A percentile compares a stretch with the other conserved stretches of the same genome.
Evolutionary conservation across 2,797 vertebrate species (phyloP).

Genomic region (Leptodon cayanensis): DNA sequence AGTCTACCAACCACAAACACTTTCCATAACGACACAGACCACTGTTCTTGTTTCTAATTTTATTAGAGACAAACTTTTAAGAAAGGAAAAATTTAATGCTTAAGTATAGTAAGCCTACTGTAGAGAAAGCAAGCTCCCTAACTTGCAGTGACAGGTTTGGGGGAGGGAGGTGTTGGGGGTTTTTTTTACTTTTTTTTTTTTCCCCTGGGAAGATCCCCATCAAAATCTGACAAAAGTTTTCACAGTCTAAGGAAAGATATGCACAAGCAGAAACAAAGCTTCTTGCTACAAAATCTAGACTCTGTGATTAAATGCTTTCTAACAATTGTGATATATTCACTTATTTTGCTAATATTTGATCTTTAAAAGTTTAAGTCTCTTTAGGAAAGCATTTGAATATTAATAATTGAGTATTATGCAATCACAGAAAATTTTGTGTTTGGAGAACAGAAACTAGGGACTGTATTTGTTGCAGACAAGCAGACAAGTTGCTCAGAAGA

Average conservation of each 20-base stretch:
- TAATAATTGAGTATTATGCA: background rate
- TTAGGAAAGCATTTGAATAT: background rate
- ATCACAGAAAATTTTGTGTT: background rate
- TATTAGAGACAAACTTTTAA: background rate
- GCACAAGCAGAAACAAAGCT: background rate
- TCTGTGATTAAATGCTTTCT: background rate
- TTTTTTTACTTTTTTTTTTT: background rate
- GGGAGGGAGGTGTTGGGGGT: accelerated
- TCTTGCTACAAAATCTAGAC: background rate
- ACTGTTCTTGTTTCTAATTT: background rate
- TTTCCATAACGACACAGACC: background rate
- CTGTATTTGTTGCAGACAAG: background rate
- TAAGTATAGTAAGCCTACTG: background rate
- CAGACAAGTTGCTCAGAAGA: background rate
- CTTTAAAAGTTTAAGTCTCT: background rate
- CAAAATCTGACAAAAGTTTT: background rate
- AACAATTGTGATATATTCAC: background rate
- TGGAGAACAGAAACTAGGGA: background rate
- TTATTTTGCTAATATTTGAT: background rate
- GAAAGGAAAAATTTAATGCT: background rate
- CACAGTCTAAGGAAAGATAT: background rate
- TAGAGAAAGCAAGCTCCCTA: background rate
- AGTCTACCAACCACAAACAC: background rate
- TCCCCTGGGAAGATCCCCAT: background rate
- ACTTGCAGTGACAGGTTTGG: background rate